A percentile compares a stretch with the other conserved stretches of the same genome.
phyloP scores from a whole-genome alignment of 2,888 invertebrate species.

The Drosophila ezoana region DNA sequence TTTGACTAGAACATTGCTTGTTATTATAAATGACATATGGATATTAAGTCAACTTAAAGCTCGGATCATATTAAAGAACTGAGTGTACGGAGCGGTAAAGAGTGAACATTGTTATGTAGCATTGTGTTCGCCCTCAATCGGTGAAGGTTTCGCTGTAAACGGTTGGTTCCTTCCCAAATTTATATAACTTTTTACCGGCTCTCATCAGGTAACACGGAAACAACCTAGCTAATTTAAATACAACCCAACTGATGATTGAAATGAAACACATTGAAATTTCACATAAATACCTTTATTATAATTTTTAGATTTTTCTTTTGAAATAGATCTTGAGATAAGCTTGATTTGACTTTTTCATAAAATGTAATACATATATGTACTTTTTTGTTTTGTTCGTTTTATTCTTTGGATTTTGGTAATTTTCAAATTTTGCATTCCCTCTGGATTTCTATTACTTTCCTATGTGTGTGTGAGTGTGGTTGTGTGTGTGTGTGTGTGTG shows the following conservation, averaged over 20 bases:
- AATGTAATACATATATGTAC: slow-evolving; percentile 76
- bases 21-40: too few relatives aligned
- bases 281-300: slow-evolving; percentile 82
- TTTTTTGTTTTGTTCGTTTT: slow-evolving; percentile 32
- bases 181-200: too few relatives aligned
- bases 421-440: slow-evolving; percentile 29
- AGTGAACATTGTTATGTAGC: too few relatives aligned
- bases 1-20: too few relatives aligned
- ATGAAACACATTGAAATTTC: slow-evolving; percentile 49
- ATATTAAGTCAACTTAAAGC: too few relatives aligned
- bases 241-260: slow-evolving; percentile 1
- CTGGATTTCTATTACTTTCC: slow-evolving; percentile 17
- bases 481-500: slow-evolving; percentile 9
- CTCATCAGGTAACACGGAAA: too few relatives aligned
- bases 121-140: background rate
- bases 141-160: background rate
- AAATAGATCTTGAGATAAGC: slow-evolving; percentile 82
- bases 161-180: too few relatives aligned
- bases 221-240: too few relatives aligned
- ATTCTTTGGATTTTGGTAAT: slow-evolving; percentile 23
- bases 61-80: too few relatives aligned
- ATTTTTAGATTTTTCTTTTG: slow-evolving; percentile 72
- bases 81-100: too few relatives aligned
- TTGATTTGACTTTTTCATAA: slow-evolving; percentile 79
- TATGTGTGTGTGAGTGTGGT: slow-evolving; percentile 22